Evolutionary conservation across 1,140 invertebrate species (phyloP), one percentile per base, ranked within the genome.

Genomic region (Cyclina sinensis): DNA sequence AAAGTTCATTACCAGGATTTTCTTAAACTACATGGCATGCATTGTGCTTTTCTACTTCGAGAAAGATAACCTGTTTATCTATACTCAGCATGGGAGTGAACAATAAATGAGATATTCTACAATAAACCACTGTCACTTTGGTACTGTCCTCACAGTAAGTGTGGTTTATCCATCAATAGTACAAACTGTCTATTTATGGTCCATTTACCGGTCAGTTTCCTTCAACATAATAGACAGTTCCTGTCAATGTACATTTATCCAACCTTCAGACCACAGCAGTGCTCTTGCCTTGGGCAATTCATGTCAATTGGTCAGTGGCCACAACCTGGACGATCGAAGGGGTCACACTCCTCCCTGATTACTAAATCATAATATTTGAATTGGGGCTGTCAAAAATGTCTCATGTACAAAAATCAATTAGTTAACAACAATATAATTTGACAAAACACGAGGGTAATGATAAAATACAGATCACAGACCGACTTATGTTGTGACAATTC

Each of bases 381-480:
- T 78, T 86, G 84, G 48, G 27, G n/a, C 30, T 86, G 84, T 86
- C 84, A 62, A 39, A 30, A 35, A 37, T 78, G 84, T 76, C 84
- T 78, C 32, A 27, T 35, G 48, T 59, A 70, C 48, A 85, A 65
- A 85, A 85, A 85, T 85, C 82, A 85, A 85, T 85, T 83, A 83
- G 80, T 68, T 32, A 65, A 68, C n/a, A 83, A 68, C 37, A 46
- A 62, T 65, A 79, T 79, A 57, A 37, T 73, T 73, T 37, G 39
- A 37, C 68, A 73, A 73, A 73, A 39, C 5, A 37, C 16, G 37
- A 68, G 3, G 12, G 35, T 32, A 62, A 24, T 24, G 30, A 24
- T 62, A 62, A 4, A 4, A 4, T 5, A 62, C 21, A 62, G 9
- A 24, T 62, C 57, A 24, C 21, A 7, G 57, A 18, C 57, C 4